Conservation (phyloP, 2,113 vertebrate species). For the Sciurus niger region DNA sequence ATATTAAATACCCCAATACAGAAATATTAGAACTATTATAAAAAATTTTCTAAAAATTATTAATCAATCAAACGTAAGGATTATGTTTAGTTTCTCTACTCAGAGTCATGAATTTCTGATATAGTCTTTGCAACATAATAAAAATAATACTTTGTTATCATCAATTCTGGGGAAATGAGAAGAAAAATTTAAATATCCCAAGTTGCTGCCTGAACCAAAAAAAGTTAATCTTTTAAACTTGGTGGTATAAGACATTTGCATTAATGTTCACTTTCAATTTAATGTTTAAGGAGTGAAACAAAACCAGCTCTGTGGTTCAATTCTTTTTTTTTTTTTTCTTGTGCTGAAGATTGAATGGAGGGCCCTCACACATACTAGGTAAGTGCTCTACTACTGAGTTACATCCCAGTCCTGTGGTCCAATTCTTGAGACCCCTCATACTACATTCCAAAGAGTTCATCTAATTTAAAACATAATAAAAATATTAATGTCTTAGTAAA, state of each 20-base stretch:
- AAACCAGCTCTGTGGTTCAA: background rate
- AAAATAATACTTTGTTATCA: constrained; percentile 8
- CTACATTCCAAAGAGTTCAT: background rate
- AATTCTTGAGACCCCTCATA: background rate
- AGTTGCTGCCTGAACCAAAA: background rate
- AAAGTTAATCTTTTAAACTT: constrained; percentile 35
- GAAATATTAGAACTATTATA: background rate
- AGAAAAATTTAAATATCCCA: constrained; percentile 30
- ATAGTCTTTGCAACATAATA: background rate
- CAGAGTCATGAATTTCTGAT: background rate
- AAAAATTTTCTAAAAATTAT: background rate
- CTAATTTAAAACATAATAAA: background rate
- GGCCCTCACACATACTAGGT: too few species aligned
- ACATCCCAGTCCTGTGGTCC: background rate
- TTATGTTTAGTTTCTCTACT: background rate
- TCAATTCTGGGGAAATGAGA: background rate
- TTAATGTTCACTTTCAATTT: background rate
- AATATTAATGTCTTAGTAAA: background rate
- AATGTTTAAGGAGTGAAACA: constrained; percentile 41
- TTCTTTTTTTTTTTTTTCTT: background rate
- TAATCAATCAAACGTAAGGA: background rate
- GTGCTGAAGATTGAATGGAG: too few species aligned
- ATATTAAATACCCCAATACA: too few species aligned
- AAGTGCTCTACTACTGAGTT: too few species aligned
- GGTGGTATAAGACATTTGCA: background rate